These are phyloP conservation scores for Formica exsecta DNA, from an alignment of 1,140 invertebrate species.

Conservation along the genomic window DNA sequence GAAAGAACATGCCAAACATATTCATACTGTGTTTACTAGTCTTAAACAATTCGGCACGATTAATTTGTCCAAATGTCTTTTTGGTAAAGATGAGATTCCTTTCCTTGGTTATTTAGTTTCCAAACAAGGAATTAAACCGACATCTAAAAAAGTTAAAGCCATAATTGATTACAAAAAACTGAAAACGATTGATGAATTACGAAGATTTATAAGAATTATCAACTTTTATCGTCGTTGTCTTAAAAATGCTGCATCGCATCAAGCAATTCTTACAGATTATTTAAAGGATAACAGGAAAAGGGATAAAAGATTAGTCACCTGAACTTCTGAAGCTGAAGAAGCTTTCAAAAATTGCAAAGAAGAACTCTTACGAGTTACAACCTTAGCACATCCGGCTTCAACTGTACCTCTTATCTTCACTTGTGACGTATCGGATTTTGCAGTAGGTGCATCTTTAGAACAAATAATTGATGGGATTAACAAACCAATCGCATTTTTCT, in stretches of 20 bases:
- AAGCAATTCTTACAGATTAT: neutral
- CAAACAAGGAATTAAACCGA: neutral
- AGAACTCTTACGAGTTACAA: neutral
- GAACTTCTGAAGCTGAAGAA: neutral
- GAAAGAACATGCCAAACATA: too few relatives aligned
- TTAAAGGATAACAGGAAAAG: neutral
- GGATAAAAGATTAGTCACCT: neutral
- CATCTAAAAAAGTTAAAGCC: neutral
- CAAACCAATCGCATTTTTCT: constrained; percentile 72
- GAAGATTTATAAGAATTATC: neutral
- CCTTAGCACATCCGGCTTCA: neutral
- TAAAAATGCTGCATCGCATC: neutral
- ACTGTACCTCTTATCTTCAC: neutral
- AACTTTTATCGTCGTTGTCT: neutral
- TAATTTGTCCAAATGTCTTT: neutral
- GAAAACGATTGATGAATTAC: neutral
- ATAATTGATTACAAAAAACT: neutral
- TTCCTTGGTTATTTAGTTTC: neutral
- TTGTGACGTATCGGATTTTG: neutral
- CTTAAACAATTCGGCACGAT: too few relatives aligned
- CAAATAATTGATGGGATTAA: neutral
- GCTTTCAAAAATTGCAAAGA: neutral
- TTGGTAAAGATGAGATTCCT: neutral
- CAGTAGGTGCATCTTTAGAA: neutral
- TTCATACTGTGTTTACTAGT: too few relatives aligned